Evolutionary conservation across 2,113 vertebrate species (phyloP), one percentile per base, ranked within the genome.

Genomic region (Stigmatopora nigra): DNA sequence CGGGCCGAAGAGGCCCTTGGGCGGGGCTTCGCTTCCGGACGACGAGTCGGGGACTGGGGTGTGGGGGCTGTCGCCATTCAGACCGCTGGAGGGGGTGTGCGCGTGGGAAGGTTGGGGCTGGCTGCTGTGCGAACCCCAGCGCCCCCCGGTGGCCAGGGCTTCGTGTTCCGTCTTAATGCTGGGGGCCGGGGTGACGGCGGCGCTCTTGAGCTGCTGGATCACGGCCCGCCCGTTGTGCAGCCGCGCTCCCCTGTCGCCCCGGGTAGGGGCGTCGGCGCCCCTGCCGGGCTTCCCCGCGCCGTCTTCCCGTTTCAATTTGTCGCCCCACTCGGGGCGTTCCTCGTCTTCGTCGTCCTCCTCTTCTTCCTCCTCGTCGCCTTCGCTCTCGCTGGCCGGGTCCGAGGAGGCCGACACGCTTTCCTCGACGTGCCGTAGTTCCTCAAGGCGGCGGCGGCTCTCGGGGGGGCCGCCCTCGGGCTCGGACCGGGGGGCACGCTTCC

Each of bases 111-210:
- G 77, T 9, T 75, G 80, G 36, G 70, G 68, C 47, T 82, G 84
- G 10, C 68, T 52, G 68, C 48, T 38, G 67, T 85, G 80, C 19
- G 84, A 69, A 9, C 80, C 84, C 91, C 92, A 92, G 61, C 78
- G 88, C 22, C 84, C 81, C 63, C 79, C 86, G 0, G 65, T 64
- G 77, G 75, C 65, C 65, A 87, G 80, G 69, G 71, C 76, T 20
- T 90, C 89, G 3, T 89, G 89, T 75, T 93, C 92, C 9, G 89
- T 91, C 73, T 93, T 93, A 64, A 92, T 87, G 73, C 81, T 80
- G 19, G 88, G 35, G 14, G 86, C 72, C 7, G 81, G 84, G 64
- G 78, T 79, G 60, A 85, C 81, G 0, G 79, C 80, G 10, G 79
- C 80, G 10, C 77, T 90, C 82, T 88, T 80, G 1, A 88, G 64